Evolutionary conservation across 2,888 invertebrate genomes (phyloP).

Genomic region (Brachypalpus laphriformis): DNA sequence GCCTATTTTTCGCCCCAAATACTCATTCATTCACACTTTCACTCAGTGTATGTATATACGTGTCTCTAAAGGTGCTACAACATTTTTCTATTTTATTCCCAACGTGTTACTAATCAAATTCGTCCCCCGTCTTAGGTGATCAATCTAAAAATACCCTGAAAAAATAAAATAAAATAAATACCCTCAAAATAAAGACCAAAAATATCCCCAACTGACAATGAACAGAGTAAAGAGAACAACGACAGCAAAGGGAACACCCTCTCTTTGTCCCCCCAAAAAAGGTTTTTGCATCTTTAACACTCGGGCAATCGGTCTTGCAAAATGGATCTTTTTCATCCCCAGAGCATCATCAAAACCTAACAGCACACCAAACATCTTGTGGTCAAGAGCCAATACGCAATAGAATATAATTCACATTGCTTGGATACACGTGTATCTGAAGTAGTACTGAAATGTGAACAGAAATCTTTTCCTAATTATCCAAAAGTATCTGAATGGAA

Average conservation of each 20-base stretch:
- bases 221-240: not conserved
- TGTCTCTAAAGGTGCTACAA: not conserved
- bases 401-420: slow-evolving; percentile 18
- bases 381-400: slow-evolving; percentile 22
- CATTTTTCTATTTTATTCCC: slow-evolving; percentile 4
- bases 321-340: not conserved
- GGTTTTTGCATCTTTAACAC: slow-evolving; percentile 3
- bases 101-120: slow-evolving; percentile 33
- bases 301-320: slow-evolving; percentile 6
- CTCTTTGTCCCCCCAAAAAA: not conserved
- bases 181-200: slow-evolving; percentile 14
- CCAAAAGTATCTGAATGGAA: slow-evolving; percentile 37
- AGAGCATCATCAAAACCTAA: not conserved
- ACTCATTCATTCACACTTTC: not conserved
- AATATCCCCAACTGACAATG: slow-evolving; percentile 10
- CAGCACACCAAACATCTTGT: not conserved
- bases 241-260: not conserved
- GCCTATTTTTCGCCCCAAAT: not conserved
- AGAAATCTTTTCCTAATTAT: slow-evolving; percentile 49
- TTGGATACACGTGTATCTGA: slow-evolving; percentile 22
- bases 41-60: not conserved
- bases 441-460: slow-evolving; percentile 9
- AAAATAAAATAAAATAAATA: slow-evolving; percentile 28
- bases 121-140: slow-evolving; percentile 33
- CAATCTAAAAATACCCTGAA: slow-evolving; percentile 32